Evolutionary conservation across 53 echinoderm and acorn worm genomes (phyloP), one percentile per base, ranked within the genome.

Genomic region (Henricia sp.): DNA sequence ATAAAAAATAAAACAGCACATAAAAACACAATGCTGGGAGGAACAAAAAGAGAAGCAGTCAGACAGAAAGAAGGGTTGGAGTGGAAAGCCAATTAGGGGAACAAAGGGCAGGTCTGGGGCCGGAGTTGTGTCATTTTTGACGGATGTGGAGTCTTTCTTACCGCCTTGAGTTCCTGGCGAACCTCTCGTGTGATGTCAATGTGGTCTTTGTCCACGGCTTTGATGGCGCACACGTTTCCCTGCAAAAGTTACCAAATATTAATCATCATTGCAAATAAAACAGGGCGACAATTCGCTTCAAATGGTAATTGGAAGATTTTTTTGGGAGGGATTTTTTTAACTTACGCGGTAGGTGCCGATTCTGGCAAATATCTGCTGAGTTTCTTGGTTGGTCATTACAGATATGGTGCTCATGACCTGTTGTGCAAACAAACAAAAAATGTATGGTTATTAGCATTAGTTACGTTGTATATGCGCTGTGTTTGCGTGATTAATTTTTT

Each of bases 201-300:
- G n/a, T 82, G 54, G 26, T 90, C 66, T 63, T 97, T 97, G 84
- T 92, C 82, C n/a, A 97, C 90, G 25, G 91, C 91, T 78, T 92
- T 94, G 74, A 97, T 84, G 35, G 97, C 97, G 30, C 97, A 97
- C 26, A 97, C 74, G 29, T 92, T 94, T 23, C 97, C 94, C 97
- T 97, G 50, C 37, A 68, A 19, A 25, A 39, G 2, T 39, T 37
- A 3, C 0, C 26, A 28, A 3, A 44, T 19, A 16, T 4, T 3
- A 33, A 30, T 6, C 14, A 3, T 38, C 27, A 24, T 13, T 56
- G 38, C n/a, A 65, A 50, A 51, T 21, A 20, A 68, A 50, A 36
- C 0, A 76, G 10, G n/a, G 23, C 8, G 6, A 64, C 77, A 63
- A 37, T 8, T 28, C n/a, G n/a, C n/a, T n/a, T n/a, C n/a, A n/a